A percentile compares a stretch with the other conserved stretches of the same genome.
Conservation (phyloP, 2,888 invertebrate genomes). For the Leptodirus hochenwartii region DNA sequence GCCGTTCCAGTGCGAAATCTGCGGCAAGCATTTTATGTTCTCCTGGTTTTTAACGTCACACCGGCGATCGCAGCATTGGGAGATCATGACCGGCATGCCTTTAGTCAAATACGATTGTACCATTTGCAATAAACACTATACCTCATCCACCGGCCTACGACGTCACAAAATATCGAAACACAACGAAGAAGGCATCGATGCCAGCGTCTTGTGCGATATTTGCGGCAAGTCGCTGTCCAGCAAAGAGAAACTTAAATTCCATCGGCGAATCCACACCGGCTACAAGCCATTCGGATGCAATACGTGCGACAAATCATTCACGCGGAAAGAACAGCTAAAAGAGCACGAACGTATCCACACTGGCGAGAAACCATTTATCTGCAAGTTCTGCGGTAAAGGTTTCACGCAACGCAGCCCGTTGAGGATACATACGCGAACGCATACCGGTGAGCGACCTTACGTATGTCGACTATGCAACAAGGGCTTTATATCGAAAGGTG, state of each 20-base stretch:
- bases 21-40: slow-evolving; percentile 34
- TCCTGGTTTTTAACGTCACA: slow-evolving; percentile 34
- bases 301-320: slow-evolving; percentile 31
- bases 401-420: slow-evolving; percentile 35
- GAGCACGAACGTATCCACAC: slow-evolving; percentile 14
- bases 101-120: slow-evolving; percentile 24
- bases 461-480: slow-evolving; percentile 24
- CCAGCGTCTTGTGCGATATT: slow-evolving; percentile 27
- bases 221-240: slow-evolving; percentile 24
- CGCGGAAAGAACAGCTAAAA: slow-evolving; percentile 15
- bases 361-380: slow-evolving; percentile 14
- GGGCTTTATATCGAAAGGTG: slow-evolving; percentile 22
- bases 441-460: slow-evolving; percentile 41
- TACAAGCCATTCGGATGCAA: slow-evolving; percentile 29
- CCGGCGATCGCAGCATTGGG: slow-evolving; percentile 30
- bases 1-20: slow-evolving; percentile 29
- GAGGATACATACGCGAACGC: slow-evolving; percentile 38
- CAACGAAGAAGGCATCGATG: slow-evolving; percentile 29
- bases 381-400: slow-evolving; percentile 18
- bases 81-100: slow-evolving; percentile 26
- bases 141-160: slow-evolving; percentile 20
- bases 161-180: slow-evolving; percentile 25
- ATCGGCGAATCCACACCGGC: slow-evolving; percentile 23
- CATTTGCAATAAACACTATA: slow-evolving; percentile 24
- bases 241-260: slow-evolving; percentile 23